Evolutionary conservation across 2,113 vertebrate genomes (phyloP).

Genomic region (Hoplias malabaricus): DNA sequence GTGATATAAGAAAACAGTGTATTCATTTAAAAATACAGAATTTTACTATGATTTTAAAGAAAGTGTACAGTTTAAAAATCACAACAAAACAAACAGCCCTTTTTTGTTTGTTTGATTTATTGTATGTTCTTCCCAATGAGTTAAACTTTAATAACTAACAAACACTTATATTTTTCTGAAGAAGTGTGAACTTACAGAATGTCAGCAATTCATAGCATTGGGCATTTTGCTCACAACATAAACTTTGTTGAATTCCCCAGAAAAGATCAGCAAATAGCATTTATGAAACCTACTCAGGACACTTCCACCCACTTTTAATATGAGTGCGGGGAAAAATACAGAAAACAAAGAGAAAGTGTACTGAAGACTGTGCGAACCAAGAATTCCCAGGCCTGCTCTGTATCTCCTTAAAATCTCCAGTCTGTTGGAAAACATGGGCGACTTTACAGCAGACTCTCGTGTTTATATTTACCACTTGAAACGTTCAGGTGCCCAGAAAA

Average conservation of each 20-base stretch:
- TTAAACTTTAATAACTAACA: too few species aligned
- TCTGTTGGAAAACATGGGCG: not conserved
- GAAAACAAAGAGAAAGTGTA: not conserved
- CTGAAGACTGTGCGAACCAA: not conserved
- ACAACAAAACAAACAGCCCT: too few species aligned
- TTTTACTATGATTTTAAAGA: too few species aligned
- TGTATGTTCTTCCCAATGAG: too few species aligned
- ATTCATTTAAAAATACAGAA: too few species aligned
- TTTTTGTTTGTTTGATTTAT: too few species aligned
- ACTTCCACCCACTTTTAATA: not conserved
- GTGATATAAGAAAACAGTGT: too few species aligned
- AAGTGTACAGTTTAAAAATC: too few species aligned
- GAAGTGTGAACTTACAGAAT: too few species aligned
- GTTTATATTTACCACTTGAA: not conserved
- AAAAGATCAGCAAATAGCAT: not conserved
- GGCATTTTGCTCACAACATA: too few species aligned
- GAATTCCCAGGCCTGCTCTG: not conserved
- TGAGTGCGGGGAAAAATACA: not conserved
- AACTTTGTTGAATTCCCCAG: not conserved
- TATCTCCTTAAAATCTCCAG: not conserved
- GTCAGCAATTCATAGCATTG: too few species aligned
- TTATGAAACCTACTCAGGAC: not conserved
- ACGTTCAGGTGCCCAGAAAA: not conserved
- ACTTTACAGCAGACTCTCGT: not conserved
- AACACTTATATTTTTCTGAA: too few species aligned